Percentiles rank a stretch among this genome's conserved stretches.
phyloP scores from a whole-genome alignment of 2,888 invertebrate genomes.

The Noctua janthe region DNA sequence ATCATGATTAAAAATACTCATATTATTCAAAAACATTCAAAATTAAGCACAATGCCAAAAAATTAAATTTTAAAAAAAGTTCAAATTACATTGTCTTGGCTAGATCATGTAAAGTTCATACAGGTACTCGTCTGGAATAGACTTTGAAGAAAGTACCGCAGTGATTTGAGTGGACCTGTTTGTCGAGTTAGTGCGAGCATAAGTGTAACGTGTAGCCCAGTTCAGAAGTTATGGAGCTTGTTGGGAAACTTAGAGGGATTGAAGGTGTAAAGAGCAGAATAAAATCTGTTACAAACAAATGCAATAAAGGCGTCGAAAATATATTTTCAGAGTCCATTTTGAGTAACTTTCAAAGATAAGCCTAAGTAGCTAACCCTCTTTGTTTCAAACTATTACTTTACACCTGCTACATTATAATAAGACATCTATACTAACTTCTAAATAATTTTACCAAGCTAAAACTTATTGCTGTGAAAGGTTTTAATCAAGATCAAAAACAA shows the following conservation, averaged over 20 bases:
- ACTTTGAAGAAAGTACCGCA: too few species aligned
- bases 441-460: conserved; percentile 3
- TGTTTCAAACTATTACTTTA: background rate
- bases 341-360: background rate
- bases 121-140: too few species aligned
- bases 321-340: background rate
- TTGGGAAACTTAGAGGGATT: background rate
- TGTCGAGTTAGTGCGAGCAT: too few species aligned
- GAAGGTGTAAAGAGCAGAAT: background rate
- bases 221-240: too few species aligned
- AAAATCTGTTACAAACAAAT: background rate
- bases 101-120: too few species aligned
- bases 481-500: conserved; percentile 5
- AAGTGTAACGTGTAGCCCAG: too few species aligned
- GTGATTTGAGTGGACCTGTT: too few species aligned
- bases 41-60: too few species aligned
- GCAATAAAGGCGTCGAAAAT: background rate
- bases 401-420: conserved; percentile 16
- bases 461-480: conserved; percentile 12
- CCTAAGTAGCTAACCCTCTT: background rate
- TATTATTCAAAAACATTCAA: too few species aligned
- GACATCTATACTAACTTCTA: background rate
- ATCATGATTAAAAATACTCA: background rate
- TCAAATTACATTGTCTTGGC: too few species aligned
- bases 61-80: too few species aligned